Percentiles rank a stretch among this genome's conserved stretches.
These are phyloP conservation scores for Mustelus asterias DNA, from an alignment of 2,113 vertebrate genomes.

Conservation along the genomic window DNA sequence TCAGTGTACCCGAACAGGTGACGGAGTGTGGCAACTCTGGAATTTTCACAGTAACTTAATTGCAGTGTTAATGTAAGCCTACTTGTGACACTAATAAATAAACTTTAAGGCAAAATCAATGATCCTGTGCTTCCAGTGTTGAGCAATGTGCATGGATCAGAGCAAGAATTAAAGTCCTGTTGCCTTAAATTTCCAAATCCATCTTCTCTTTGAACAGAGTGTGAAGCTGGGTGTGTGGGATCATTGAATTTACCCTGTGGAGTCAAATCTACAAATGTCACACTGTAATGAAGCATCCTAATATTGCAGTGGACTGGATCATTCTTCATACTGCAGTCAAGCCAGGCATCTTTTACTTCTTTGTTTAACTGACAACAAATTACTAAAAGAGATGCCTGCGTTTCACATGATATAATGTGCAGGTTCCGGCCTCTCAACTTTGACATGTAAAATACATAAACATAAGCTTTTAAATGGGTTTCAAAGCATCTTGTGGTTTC, in stretches of 20 bases:
- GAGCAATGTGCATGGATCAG: neutral
- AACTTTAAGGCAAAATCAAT: neutral
- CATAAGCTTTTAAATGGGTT: neutral
- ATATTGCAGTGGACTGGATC: neutral
- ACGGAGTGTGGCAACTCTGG: no score
- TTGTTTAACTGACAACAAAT: neutral
- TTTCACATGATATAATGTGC: neutral
- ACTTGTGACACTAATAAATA: no score
- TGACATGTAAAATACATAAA: neutral
- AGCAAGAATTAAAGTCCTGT: neutral
- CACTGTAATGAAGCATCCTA: neutral
- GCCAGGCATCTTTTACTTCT: neutral
- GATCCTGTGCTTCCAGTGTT: neutral
- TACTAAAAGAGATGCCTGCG: neutral
- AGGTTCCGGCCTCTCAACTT: neutral
- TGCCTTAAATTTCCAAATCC: neutral
- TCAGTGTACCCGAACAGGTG: no score
- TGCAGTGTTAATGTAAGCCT: no score
- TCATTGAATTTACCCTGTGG: neutral
- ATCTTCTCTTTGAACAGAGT: neutral
- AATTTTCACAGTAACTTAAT: no score
- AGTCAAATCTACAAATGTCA: neutral
- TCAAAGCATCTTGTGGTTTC: neutral
- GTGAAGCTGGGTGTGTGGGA: neutral
- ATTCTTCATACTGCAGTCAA: neutral